Evolutionary conservation across 2,888 invertebrate genomes (phyloP).

Genomic region (Leptinotarsa rubiginosa): DNA sequence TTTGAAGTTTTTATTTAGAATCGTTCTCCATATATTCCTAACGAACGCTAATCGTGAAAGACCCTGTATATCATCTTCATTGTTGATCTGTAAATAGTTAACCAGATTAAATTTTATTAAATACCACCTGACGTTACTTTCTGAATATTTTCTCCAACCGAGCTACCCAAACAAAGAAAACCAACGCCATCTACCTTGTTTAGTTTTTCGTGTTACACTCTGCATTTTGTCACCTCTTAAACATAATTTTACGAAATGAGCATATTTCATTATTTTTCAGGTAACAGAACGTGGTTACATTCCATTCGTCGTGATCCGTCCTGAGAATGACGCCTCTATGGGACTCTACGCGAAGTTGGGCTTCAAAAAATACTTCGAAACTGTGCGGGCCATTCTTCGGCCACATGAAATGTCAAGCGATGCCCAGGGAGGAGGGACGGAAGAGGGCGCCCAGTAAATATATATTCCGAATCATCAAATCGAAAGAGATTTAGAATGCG

Average conservation of each 20-base stretch:
- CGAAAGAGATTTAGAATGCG: slow-evolving; percentile 33
- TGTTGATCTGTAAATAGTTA: too few relatives aligned
- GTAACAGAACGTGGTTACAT: slow-evolving; percentile 72
- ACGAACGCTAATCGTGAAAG: too few relatives aligned
- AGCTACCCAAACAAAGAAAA: too few relatives aligned
- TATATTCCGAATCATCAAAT: slow-evolving; percentile 14
- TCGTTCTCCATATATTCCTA: too few relatives aligned
- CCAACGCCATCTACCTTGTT: too few relatives aligned
- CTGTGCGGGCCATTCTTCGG: slow-evolving; percentile 82
- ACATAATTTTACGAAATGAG: not conserved
- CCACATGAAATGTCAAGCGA: slow-evolving; percentile 66
- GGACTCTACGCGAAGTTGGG: slow-evolving; percentile 86
- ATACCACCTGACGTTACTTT: too few relatives aligned
- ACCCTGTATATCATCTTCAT: too few relatives aligned
- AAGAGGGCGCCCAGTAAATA: slow-evolving; percentile 19
- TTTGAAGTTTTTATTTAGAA: too few relatives aligned
- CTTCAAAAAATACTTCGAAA: slow-evolving; percentile 83
- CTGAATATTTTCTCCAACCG: too few relatives aligned
- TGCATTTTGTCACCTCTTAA: too few relatives aligned
- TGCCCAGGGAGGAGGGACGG: slow-evolving; percentile 51
- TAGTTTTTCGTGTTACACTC: too few relatives aligned
- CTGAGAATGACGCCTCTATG: slow-evolving; percentile 88
- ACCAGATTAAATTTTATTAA: too few relatives aligned
- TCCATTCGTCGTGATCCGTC: slow-evolving; percentile 88
- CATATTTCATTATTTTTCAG: slow-evolving; percentile 34